These are phyloP conservation scores for Galbula dea DNA, from an alignment of 2,113 vertebrate genomes.

Conservation along the genomic window DNA sequence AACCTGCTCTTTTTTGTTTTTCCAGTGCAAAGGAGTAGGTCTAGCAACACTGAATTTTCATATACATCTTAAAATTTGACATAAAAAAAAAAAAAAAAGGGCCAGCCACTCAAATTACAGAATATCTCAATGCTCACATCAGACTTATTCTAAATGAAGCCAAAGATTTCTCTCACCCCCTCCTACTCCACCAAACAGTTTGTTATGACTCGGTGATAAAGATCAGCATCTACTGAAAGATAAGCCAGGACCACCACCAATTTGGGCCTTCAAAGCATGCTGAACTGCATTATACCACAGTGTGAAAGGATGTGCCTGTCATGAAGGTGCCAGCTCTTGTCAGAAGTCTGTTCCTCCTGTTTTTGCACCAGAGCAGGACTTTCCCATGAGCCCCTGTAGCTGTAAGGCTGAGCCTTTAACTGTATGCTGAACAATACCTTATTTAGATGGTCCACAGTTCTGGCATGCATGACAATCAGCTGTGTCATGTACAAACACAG, in stretches of 20 bases:
- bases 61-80: not conserved
- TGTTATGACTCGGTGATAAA: conserved; percentile 71
- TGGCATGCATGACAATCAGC: accelerated
- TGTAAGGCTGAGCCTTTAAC: not conserved
- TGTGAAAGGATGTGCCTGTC: conserved; percentile 71
- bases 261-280: conserved; percentile 68
- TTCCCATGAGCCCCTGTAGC: not conserved
- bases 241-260: conserved; percentile 65
- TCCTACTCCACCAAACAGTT: conserved; percentile 48
- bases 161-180: not conserved
- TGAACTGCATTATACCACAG: conserved; percentile 49
- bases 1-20: not conserved
- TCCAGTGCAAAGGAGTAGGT: not conserved
- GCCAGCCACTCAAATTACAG: not conserved
- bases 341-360: conserved; percentile 16
- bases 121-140: not conserved
- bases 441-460: accelerated
- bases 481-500: not conserved
- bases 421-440: not conserved
- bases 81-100: not conserved
- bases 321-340: conserved; percentile 36
- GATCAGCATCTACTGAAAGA: conserved; percentile 72
- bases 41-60: not conserved
- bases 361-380: not conserved
- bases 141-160: not conserved